phyloP scores from a whole-genome alignment of 1,140 invertebrate genomes.

The Dendrolimus punctatus region DNA sequence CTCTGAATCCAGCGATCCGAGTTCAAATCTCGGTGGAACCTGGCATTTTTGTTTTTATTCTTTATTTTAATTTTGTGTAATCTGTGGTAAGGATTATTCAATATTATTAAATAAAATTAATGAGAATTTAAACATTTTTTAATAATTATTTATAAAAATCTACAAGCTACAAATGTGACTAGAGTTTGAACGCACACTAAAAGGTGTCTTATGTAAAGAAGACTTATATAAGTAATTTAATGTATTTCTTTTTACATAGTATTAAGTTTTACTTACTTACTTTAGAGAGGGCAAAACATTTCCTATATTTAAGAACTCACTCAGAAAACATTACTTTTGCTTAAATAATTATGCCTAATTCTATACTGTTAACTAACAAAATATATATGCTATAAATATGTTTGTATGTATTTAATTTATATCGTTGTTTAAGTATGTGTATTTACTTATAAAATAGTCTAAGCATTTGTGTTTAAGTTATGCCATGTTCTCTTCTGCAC shows the following conservation, averaged over 20 bases:
- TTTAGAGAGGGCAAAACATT: neutral
- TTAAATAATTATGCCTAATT: neutral
- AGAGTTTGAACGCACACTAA: no score
- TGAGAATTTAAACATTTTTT: neutral
- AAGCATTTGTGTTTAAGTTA: no score
- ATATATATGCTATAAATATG: neutral
- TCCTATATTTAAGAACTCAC: neutral
- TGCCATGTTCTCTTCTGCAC: no score
- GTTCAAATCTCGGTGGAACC: constrained; percentile 71
- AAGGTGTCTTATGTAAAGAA: no score
- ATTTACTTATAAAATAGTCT: no score
- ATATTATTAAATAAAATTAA: neutral
- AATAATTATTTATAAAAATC: no score
- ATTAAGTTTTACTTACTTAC: neutral
- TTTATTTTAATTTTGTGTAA: constrained; percentile 3
- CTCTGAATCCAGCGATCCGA: constrained; percentile 71
- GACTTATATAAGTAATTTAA: no score
- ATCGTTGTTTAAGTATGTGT: no score
- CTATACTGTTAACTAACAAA: neutral
- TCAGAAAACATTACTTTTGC: neutral
- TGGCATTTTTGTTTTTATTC: constrained; percentile 25
- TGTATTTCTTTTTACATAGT: no score
- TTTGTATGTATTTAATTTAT: neutral
- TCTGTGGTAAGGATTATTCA: neutral
- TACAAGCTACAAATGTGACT: no score